Evolutionary conservation across 2,888 invertebrate genomes (phyloP).

Genomic region (Mythimna loreyi): DNA sequence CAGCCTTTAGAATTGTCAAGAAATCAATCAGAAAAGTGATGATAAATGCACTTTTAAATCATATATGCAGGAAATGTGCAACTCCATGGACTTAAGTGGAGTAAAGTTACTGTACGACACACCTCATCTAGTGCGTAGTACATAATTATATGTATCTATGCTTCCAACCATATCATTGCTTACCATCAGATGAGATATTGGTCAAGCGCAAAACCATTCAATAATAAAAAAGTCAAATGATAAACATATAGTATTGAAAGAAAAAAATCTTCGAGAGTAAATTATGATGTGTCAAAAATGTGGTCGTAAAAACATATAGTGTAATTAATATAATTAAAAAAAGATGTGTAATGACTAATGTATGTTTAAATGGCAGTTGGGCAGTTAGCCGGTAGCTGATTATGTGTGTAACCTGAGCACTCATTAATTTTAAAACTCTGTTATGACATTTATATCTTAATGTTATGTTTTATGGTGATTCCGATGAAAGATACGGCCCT

Average conservation of each 20-base stretch:
- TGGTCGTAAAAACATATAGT: constrained; percentile 27
- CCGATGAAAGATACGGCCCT: neutral
- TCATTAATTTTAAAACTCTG: constrained; percentile 30
- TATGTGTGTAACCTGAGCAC: constrained; percentile 45
- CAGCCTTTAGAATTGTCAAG: no score
- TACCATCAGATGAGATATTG: no score
- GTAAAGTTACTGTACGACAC: no score
- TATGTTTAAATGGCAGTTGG: constrained; percentile 37
- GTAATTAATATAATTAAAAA: constrained; percentile 25
- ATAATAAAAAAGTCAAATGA: no score
- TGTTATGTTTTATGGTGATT: constrained; percentile 13
- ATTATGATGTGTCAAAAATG: constrained; percentile 9
- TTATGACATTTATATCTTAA: constrained; percentile 33
- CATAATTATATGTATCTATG: no score
- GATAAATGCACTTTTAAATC: no score
- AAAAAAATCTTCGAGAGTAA: neutral
- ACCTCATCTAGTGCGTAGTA: no score
- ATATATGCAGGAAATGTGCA: no score
- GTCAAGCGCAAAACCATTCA: no score
- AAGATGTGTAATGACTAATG: constrained; percentile 14
- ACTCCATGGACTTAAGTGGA: no score
- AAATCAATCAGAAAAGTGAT: no score
- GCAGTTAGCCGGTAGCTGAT: constrained; percentile 37
- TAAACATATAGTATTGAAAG: neutral
- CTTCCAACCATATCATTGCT: no score